Conservation (phyloP, 2,797 vertebrate genomes). For the Numenius phaeopus region DNA sequence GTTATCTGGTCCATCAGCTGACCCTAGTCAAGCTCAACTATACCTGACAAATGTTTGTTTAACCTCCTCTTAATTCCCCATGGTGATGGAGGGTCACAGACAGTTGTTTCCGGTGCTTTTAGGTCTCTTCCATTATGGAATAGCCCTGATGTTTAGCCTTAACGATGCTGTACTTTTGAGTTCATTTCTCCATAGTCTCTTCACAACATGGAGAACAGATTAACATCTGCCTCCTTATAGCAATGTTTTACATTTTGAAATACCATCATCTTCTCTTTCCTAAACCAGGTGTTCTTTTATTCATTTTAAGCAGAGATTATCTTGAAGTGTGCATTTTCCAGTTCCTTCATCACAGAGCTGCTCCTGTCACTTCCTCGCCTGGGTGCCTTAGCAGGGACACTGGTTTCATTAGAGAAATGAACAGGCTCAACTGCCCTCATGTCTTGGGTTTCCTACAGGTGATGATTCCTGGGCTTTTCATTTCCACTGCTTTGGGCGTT, state of each 20-base stretch:
- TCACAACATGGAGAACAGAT: background rate
- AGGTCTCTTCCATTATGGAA: background rate
- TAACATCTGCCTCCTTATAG: background rate
- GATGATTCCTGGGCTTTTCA: background rate
- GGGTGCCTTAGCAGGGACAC: background rate
- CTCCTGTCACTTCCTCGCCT: background rate
- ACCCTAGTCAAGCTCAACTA: background rate
- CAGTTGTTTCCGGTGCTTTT: background rate
- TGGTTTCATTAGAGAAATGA: background rate
- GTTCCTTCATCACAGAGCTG: background rate
- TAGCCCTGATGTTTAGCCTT: background rate
- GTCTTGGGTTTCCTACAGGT: background rate
- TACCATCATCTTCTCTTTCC: background rate
- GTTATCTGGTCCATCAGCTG: background rate
- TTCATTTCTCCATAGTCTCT: background rate
- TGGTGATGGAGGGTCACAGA: background rate
- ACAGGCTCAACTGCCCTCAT: background rate
- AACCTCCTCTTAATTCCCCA: background rate
- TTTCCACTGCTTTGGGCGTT: background rate
- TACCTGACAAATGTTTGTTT: background rate
- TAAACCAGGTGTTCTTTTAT: background rate
- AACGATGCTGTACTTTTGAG: background rate
- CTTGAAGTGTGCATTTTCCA: background rate
- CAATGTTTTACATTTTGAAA: background rate
- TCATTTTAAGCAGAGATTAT: background rate